Evolutionary conservation across 2,888 invertebrate genomes (phyloP).

Genomic region (Lithophane leautieri): DNA sequence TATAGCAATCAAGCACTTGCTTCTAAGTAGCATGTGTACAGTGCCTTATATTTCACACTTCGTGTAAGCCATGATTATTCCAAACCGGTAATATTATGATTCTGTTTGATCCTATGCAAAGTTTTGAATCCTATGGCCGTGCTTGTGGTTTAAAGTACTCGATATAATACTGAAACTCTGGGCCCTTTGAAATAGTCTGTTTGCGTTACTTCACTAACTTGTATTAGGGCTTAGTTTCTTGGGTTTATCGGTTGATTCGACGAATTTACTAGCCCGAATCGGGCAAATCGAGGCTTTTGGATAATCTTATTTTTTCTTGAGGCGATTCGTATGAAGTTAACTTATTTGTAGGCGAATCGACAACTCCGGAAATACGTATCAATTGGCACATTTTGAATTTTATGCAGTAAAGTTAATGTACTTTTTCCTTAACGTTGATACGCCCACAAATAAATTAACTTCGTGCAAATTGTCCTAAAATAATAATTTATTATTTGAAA

Average conservation of each 20-base stretch:
- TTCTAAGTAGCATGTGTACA: neutral
- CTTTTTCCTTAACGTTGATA: no score
- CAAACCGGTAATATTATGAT: constrained; percentile 37
- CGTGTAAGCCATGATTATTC: constrained; percentile 6
- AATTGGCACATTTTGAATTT: no score
- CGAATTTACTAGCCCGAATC: no score
- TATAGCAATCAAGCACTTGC: neutral
- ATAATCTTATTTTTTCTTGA: no score
- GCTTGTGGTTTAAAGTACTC: constrained; percentile 60
- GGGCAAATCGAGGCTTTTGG: no score
- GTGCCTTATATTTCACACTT: neutral
- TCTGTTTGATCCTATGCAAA: constrained; percentile 46
- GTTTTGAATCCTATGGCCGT: constrained; percentile 43
- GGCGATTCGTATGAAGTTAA: no score
- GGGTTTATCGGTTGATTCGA: neutral
- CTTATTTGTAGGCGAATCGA: no score
- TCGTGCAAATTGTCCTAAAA: no score
- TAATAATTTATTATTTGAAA: no score
- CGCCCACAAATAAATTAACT: no score
- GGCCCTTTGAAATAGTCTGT: constrained; percentile 54
- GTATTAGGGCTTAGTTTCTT: constrained; percentile 53
- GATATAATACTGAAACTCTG: constrained; percentile 59
- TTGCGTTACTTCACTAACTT: constrained; percentile 44
- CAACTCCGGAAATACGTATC: no score
- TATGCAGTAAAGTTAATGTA: no score